Percentiles rank a stretch among this genome's conserved stretches.
These are phyloP conservation scores for Altica lythri DNA, from an alignment of 2,888 invertebrate genomes.

Conservation along the genomic window DNA sequence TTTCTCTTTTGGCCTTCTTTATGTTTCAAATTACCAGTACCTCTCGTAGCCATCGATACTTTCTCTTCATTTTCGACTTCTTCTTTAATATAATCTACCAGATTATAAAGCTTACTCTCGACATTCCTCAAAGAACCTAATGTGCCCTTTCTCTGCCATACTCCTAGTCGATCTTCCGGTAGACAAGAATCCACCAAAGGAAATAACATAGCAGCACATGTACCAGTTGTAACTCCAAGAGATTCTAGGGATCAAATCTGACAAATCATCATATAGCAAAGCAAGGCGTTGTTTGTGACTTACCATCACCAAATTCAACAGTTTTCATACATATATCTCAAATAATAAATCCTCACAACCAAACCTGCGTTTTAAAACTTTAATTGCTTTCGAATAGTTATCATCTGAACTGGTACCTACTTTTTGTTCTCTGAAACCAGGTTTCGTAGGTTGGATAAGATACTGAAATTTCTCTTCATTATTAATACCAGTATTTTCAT, in stretches of 20 bases:
- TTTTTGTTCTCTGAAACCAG: slow-evolving; percentile 23
- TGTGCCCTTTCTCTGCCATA: slow-evolving; percentile 33
- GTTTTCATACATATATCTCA: slow-evolving; percentile 40
- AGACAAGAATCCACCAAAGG: slow-evolving; percentile 44
- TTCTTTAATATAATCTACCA: slow-evolving; percentile 31
- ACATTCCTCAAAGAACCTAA: not conserved
- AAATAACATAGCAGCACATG: slow-evolving; percentile 41
- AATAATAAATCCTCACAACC: slow-evolving; percentile 40
- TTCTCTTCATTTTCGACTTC: slow-evolving; percentile 39
- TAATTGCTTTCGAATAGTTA: not conserved
- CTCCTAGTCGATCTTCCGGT: slow-evolving; percentile 39
- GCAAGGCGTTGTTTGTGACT: slow-evolving; percentile 3
- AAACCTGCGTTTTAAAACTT: slow-evolving; percentile 39
- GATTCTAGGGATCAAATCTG: slow-evolving; percentile 42
- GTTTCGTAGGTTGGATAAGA: not conserved
- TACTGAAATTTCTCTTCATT: not conserved
- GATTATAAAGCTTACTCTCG: slow-evolving; percentile 7
- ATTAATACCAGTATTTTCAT: not conserved
- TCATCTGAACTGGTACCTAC: slow-evolving; percentile 34
- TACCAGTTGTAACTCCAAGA: slow-evolving; percentile 39
- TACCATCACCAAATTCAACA: slow-evolving; percentile 28
- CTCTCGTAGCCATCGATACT: slow-evolving; percentile 26
- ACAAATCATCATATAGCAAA: slow-evolving; percentile 39
- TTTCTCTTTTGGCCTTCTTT: not conserved
- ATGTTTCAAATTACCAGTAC: not conserved